These are phyloP conservation scores for Drosophila prosaltans DNA, from an alignment of 1,140 invertebrate genomes.

Conservation along the genomic window DNA sequence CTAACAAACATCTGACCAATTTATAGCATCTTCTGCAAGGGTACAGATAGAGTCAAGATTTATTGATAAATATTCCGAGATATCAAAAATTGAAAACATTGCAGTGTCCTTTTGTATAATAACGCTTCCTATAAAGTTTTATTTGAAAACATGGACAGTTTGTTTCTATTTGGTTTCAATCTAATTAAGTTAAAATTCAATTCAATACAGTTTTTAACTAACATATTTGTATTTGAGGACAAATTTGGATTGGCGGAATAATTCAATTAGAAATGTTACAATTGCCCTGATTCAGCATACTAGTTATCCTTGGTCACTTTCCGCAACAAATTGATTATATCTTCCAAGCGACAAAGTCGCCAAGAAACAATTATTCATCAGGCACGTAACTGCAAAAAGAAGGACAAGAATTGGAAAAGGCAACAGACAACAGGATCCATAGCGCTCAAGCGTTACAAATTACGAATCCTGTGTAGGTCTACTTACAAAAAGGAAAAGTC, in stretches of 20 bases:
- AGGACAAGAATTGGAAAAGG: slow-evolving; percentile 27
- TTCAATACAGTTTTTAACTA: slow-evolving; percentile 37
- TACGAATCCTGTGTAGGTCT: slow-evolving; percentile 41
- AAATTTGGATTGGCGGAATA: slow-evolving; percentile 66
- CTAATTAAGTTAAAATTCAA: slow-evolving; percentile 1
- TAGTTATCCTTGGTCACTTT: slow-evolving; percentile 57
- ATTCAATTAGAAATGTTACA: slow-evolving; percentile 46
- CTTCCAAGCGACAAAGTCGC: slow-evolving; percentile 60
- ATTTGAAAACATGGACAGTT: too few relatives aligned
- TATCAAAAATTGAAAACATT: too few relatives aligned
- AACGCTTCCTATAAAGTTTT: too few relatives aligned
- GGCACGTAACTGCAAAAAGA: slow-evolving; percentile 45
- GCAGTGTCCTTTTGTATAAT: too few relatives aligned
- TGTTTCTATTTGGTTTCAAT: too few relatives aligned
- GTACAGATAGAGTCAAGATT: too few relatives aligned
- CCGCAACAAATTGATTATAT: slow-evolving; percentile 72
- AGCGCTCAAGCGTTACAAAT: slow-evolving; percentile 70
- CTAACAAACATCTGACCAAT: too few relatives aligned
- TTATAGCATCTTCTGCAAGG: too few relatives aligned
- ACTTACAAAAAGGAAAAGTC: slow-evolving; percentile 21
- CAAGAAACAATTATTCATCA: slow-evolving; percentile 54
- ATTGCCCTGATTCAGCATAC: slow-evolving; percentile 30
- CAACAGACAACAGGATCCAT: slow-evolving; percentile 45
- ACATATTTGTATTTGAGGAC: slow-evolving; percentile 48
- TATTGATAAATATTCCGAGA: too few relatives aligned